phyloP scores from a whole-genome alignment of 2,113 vertebrate species.

The Proterorhinus semilunaris region DNA sequence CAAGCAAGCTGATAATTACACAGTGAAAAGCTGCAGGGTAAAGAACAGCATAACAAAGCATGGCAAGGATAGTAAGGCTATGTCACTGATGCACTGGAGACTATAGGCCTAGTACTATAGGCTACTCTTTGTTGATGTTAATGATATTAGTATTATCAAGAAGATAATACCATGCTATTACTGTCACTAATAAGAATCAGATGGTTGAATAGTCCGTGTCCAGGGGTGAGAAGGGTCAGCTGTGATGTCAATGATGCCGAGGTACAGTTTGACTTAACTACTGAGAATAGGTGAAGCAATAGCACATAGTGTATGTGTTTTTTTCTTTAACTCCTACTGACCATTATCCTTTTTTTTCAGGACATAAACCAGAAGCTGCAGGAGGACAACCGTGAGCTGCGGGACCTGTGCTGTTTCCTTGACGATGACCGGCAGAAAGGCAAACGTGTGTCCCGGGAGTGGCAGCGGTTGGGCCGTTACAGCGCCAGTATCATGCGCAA shows the following conservation, averaged over 20 bases:
- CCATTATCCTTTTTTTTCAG: constrained; percentile 61
- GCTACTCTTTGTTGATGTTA: too few relatives aligned
- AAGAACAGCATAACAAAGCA: constrained; percentile 12
- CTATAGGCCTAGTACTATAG: background rate
- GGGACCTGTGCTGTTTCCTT: constrained; percentile 96
- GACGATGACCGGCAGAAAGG: constrained; percentile 97
- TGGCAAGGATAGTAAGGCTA: constrained; percentile 9
- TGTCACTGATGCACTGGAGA: background rate
- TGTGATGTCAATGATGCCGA: too few relatives aligned
- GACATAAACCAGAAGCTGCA: constrained; percentile 98
- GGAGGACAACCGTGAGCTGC: constrained; percentile 95
- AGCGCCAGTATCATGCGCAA: constrained; percentile 94
- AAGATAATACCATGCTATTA: too few relatives aligned
- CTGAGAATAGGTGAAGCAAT: background rate
- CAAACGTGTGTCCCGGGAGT: constrained; percentile 93
- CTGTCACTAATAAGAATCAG: too few relatives aligned
- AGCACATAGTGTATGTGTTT: background rate
- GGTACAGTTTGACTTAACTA: too few relatives aligned
- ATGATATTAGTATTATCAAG: too few relatives aligned
- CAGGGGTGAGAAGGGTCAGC: too few relatives aligned
- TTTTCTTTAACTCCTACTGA: constrained; percentile 6
- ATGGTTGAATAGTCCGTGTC: too few relatives aligned
- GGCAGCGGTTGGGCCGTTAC: constrained; percentile 94
- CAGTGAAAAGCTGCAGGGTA: constrained; percentile 51
- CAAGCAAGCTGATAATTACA: constrained; percentile 57